Evolutionary conservation across 2,888 invertebrate genomes (phyloP), one percentile per base, ranked within the genome.

Genomic region (Eupithecia inturbata): DNA sequence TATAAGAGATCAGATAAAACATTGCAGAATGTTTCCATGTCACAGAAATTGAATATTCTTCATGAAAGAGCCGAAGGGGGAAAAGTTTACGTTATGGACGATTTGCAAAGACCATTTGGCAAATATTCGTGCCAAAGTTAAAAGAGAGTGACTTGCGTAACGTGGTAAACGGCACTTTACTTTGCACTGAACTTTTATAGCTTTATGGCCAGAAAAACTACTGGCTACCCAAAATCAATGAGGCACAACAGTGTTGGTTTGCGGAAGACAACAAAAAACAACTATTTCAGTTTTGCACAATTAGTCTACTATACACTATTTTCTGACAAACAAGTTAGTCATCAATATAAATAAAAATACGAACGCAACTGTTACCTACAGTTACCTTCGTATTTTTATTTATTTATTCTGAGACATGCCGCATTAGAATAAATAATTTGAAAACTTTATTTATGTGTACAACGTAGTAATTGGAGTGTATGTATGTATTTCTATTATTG

Each of bases 51-150:
- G 86, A 87, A 87, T 88, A 87, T 84, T 81, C 82, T 75, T 82
- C 82, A 85, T 83, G 84, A 85, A 85, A 82, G 81, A 80, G 74
- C 75, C 79, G 81, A 80, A 85, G 84, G 70, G 82, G 86, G 83
- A 83, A 86, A 89, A 87, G 82, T 88, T 88, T 72, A 79, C 78
- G 86, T 82, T 85, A 88, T 86, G 88, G 88, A 84, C 86, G 86
- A 87, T 88, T 88, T 87, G 85, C 83, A 81, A 79, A 80, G 81
- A 77, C 87, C 86, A 86, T 89, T 89, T 88, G 88, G 88, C 88
- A 88, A 85, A 88, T 86, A 84, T 82, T 80, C 78, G 77, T 80
- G 78, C 79, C 79, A 75, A 81, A 87, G 84, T 87, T 86, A 82
- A 83, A 85, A 84, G 83, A 85, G 80, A 79, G 83, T 82, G 85